Evolutionary conservation across 2,888 invertebrate genomes (phyloP).

Genomic region (Zaprionus lineosus): DNA sequence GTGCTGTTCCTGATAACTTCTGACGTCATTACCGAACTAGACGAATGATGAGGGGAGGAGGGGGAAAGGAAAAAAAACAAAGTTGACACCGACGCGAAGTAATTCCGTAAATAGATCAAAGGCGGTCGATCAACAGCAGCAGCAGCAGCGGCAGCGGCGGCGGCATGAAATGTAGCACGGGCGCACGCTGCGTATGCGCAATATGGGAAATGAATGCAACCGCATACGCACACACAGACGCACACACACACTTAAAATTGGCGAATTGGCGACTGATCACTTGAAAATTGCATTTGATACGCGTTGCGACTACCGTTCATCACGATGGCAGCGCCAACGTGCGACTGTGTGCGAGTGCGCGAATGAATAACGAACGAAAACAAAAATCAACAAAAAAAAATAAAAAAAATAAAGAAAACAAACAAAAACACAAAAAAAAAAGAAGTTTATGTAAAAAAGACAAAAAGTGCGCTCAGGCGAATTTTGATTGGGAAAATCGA

Average conservation of each 20-base stretch:
- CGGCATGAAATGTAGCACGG: slow-evolving; percentile 14
- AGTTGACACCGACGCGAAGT: slow-evolving; percentile 32
- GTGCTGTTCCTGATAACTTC: slow-evolving; percentile 1
- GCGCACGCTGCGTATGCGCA: slow-evolving; percentile 10
- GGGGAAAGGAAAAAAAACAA: neutral
- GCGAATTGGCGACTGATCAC: slow-evolving; percentile 12
- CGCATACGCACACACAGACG: neutral
- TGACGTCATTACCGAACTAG: slow-evolving; percentile 10
- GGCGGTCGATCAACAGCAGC: slow-evolving; percentile 40
- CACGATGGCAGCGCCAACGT: slow-evolving; percentile 50
- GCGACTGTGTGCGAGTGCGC: slow-evolving; percentile 58
- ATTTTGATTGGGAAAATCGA: slow-evolving; percentile 57
- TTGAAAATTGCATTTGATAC: slow-evolving; percentile 24
- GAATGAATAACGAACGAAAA: neutral
- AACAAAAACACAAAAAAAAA: too few relatives aligned
- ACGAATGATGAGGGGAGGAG: too few relatives aligned
- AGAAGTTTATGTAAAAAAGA: too few relatives aligned
- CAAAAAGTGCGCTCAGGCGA: slow-evolving; percentile 28
- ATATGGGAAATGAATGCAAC: too few relatives aligned
- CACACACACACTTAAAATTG: neutral
- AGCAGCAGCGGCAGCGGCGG: slow-evolving; percentile 3
- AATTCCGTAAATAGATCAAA: slow-evolving; percentile 47
- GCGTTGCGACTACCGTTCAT: slow-evolving; percentile 41
- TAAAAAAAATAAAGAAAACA: too few relatives aligned
- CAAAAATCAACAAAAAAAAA: too few relatives aligned